A percentile compares a stretch with the other conserved stretches of the same genome.
phyloP scores from a whole-genome alignment of 2,888 invertebrate genomes.

The Drosophila fungiperda region DNA sequence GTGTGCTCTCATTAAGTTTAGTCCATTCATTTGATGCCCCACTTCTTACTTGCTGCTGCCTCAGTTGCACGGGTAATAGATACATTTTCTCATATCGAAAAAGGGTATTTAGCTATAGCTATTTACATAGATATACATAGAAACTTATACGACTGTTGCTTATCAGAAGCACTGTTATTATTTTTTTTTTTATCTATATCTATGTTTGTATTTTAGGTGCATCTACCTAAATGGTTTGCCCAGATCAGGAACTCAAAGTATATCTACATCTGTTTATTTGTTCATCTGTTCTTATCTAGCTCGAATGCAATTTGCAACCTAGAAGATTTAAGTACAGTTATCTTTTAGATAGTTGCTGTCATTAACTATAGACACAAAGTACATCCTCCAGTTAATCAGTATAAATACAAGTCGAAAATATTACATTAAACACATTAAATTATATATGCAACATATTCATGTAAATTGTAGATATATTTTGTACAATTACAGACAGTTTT shows the following conservation, averaged over 20 bases:
- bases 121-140: background rate
- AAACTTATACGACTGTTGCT: background rate
- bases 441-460: no score
- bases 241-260: background rate
- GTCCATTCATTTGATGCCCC: background rate
- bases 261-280: background rate
- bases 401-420: background rate
- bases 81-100: background rate
- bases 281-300: background rate
- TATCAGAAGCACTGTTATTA: background rate
- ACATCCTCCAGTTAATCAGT: background rate
- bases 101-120: no score
- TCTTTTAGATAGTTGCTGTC: background rate
- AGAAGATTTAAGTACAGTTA: background rate
- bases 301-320: background rate
- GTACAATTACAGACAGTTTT: constrained; percentile 1
- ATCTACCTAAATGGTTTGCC: background rate
- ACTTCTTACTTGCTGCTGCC: no score
- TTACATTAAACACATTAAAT: background rate
- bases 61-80: background rate
- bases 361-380: background rate
- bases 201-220: background rate
- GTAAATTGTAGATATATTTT: background rate
- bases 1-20: background rate
- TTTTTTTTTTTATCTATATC: background rate